Evolutionary conservation across 1,140 invertebrate species (phyloP).

Genomic region (Zaprionus kolodkinae): DNA sequence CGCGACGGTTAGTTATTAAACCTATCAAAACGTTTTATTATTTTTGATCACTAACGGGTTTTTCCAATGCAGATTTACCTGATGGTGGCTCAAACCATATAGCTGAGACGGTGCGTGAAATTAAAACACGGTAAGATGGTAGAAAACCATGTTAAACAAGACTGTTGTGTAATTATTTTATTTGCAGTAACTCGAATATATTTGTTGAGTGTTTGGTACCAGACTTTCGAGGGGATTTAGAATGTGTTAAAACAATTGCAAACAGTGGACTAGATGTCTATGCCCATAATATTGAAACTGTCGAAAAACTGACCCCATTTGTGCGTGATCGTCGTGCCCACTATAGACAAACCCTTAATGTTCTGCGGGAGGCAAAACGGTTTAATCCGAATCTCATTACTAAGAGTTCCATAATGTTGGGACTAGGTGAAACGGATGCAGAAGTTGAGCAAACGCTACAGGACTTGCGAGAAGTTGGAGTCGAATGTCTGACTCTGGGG

Average conservation of each 20-base stretch:
- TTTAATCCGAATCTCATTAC: constrained; percentile 93
- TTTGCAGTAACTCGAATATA: constrained; percentile 90
- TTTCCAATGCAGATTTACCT: constrained; percentile 86
- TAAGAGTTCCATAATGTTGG: constrained; percentile 99
- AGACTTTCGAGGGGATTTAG: constrained; percentile 95
- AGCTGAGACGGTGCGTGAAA: constrained; percentile 94
- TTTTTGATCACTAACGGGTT: background rate
- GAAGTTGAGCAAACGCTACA: constrained; percentile 94
- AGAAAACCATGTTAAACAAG: background rate
- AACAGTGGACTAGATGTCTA: constrained; percentile 95
- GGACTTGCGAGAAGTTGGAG: constrained; percentile 91
- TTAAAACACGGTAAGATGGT: constrained; percentile 77
- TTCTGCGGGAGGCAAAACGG: constrained; percentile 92
- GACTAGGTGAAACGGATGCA: constrained; percentile 97
- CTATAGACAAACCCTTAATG: constrained; percentile 92
- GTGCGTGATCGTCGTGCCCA: constrained; percentile 95
- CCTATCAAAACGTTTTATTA: background rate
- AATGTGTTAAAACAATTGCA: constrained; percentile 91
- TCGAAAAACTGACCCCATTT: constrained; percentile 93
- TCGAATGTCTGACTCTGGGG: constrained; percentile 98
- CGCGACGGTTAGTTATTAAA: constrained; percentile 89
- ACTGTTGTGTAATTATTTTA: constrained; percentile 40
- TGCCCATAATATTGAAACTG: constrained; percentile 99
- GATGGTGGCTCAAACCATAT: constrained; percentile 97
- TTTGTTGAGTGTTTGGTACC: constrained; percentile 98